Evolutionary conservation across 2,888 invertebrate species (phyloP), one percentile per base, ranked within the genome.

Genomic region (Drosophila ezoana): DNA sequence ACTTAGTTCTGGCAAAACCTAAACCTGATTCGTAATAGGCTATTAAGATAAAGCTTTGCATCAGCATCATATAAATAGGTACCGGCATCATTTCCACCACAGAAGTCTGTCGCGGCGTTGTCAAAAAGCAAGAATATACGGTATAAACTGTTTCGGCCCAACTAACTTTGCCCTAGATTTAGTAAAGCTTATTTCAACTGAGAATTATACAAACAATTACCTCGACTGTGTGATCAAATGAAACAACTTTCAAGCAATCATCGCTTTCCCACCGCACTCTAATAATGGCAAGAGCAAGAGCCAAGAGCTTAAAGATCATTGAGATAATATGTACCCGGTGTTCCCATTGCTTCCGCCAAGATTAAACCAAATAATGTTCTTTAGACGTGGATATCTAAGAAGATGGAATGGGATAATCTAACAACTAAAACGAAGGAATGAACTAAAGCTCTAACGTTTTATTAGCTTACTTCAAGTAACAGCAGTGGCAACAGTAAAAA

Each of bases 391-490:
- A 48, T 40, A 48, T 18, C 18, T 10, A 10, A 40, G 48, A 28
- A 35, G 62, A 43, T 49, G 13, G 43, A 32, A 37, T 43, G 35
- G 43, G 43, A 48, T 63, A 43, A 28, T 35, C 49, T 56, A 56
- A 35, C 49, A 33, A 23, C 18, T 51, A 38, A 28, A 16, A 41
- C 18, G 14, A 35, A 6, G 16, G 16, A 23, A 33, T 11, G 16
- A 23, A 16, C 16, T 23, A 0, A 13, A 37, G 49, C 0, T 28
- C 8, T 23, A 35, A 11, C 37, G 20, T 37, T n/a, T 37, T 49
- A 62, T 44, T 54, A 54, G 18, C 54, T 33, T 18, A 18, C 9
- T 9, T 13, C 18, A 10, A 16, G 13, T 18, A n/a, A n/a, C 9
- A 23, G 37, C 14, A 44, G 59, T 43, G 51, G 37, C 8, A 44